Conservation (phyloP, 2,113 vertebrate genomes). For the Odontophorus gujanensis region DNA sequence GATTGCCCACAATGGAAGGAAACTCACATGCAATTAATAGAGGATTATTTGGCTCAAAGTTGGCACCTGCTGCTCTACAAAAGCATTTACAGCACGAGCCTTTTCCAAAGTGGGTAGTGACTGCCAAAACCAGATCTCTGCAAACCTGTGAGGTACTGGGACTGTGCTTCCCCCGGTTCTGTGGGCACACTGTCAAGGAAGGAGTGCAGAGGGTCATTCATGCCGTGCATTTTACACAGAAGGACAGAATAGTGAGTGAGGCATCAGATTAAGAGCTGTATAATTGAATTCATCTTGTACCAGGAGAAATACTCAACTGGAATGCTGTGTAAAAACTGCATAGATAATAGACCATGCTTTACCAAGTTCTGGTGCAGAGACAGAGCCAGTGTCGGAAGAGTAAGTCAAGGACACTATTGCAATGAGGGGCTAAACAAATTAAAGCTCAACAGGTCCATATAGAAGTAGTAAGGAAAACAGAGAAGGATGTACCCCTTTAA, state of each 20-base stretch:
- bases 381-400: not conserved
- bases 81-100: not conserved
- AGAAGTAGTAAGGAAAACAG: not conserved
- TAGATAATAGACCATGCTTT: not conserved
- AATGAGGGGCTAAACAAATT: not conserved
- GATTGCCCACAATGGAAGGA: not conserved
- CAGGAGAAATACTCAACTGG: not conserved
- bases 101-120: not conserved
- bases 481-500: not conserved
- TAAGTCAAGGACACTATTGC: not conserved
- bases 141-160: rapidly evolving
- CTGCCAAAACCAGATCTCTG: not conserved
- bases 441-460: not conserved
- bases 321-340: not conserved
- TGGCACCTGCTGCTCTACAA: not conserved
- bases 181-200: rapidly evolving
- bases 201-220: not conserved
- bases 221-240: not conserved
- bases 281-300: not conserved
- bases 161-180: rapidly evolving
- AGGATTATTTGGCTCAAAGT: not conserved
- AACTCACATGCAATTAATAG: not conserved
- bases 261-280: not conserved
- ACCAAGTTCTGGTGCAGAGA: not conserved
- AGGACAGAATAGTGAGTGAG: not conserved